Conservation (phyloP, 2,113 vertebrate genomes). For the Pongo abelii region DNA sequence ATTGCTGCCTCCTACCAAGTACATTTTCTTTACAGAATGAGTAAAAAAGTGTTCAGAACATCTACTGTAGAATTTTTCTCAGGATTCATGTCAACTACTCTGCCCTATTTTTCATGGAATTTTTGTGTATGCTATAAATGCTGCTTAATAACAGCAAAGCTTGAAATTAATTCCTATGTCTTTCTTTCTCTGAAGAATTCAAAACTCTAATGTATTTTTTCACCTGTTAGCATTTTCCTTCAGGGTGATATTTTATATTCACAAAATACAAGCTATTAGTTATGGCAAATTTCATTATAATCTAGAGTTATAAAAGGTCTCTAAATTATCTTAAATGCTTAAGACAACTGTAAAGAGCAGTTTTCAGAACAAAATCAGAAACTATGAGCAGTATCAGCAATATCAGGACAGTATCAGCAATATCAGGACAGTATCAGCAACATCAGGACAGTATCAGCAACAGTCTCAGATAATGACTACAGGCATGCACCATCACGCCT, state of each 20-base stretch:
- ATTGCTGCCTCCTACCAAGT: background rate
- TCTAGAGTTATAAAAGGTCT: background rate
- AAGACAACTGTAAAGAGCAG: background rate
- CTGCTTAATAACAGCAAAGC: background rate
- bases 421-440: background rate
- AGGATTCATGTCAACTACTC: background rate
- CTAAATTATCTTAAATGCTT: background rate
- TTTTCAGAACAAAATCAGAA: background rate
- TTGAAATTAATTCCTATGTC: background rate
- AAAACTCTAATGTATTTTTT: constrained; percentile 21
- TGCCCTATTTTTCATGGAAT: background rate
- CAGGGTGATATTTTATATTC: background rate
- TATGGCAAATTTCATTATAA: background rate
- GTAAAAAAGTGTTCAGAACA: background rate
- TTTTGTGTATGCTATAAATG: background rate
- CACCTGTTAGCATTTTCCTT: background rate
- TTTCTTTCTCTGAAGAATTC: background rate
- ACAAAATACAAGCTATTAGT: background rate
- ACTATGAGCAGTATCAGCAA: background rate
- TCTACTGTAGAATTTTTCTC: background rate
- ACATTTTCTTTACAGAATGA: background rate
- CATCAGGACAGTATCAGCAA: background rate
- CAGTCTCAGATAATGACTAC: background rate
- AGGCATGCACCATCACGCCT: too few relatives aligned
- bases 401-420: background rate